These are phyloP conservation scores for Apodemus sylvaticus DNA, from an alignment of 2,113 vertebrate species.

Conservation along the genomic window DNA sequence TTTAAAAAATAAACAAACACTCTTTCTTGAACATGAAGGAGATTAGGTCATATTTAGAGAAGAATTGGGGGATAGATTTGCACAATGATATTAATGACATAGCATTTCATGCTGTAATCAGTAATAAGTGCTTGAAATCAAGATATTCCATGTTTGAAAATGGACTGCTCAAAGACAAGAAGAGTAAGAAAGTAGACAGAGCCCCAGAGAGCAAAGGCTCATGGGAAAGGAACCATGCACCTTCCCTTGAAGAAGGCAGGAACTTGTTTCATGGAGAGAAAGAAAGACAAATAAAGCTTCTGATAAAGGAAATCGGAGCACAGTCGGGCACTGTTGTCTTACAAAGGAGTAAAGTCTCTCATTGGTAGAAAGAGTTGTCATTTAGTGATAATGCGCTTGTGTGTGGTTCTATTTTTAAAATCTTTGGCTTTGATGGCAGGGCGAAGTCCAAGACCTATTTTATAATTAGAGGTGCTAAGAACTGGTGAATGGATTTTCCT, in stretches of 20 bases:
- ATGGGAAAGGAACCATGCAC: neutral
- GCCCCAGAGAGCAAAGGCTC: neutral
- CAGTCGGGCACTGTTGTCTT: neutral
- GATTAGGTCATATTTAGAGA: neutral
- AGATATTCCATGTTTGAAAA: conserved; percentile 5
- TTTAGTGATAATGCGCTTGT: conserved; percentile 25
- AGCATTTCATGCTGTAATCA: neutral
- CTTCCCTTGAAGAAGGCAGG: neutral
- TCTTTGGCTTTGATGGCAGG: conserved; percentile 4
- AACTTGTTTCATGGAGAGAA: neutral
- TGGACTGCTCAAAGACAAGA: neutral
- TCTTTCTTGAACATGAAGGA: neutral
- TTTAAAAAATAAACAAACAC: neutral
- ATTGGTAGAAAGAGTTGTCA: neutral
- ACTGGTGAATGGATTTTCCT: neutral
- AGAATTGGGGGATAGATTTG: neutral
- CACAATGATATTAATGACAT: neutral
- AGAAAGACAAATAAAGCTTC: neutral
- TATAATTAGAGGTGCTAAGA: neutral
- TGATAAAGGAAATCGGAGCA: neutral
- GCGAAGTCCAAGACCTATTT: conserved; percentile 15
- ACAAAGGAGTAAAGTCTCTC: neutral
- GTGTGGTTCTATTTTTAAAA: conserved; percentile 38
- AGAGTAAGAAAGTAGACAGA: neutral
- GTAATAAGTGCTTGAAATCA: neutral